phyloP scores from a whole-genome alignment of 2,888 invertebrate genomes.

The Parasteatoda lunata region DNA sequence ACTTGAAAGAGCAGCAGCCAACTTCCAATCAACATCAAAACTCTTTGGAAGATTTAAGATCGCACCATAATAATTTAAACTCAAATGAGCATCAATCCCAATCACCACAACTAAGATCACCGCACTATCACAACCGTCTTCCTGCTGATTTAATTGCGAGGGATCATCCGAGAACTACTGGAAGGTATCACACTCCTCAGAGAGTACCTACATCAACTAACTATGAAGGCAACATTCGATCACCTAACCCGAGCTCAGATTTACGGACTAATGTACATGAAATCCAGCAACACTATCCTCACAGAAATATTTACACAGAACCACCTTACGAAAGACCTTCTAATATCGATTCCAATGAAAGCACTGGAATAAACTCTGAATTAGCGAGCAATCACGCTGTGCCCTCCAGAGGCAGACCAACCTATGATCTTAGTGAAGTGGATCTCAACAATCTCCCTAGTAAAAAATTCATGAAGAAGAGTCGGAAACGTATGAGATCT shows the following conservation, averaged over 20 bases:
- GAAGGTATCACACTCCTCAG: neutral
- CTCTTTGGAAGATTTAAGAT: neutral
- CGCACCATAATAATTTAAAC: neutral
- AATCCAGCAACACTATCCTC: neutral
- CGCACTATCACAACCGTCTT: neutral
- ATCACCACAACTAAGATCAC: neutral
- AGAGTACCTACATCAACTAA: neutral
- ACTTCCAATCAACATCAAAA: neutral
- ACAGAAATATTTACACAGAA: constrained; percentile 1
- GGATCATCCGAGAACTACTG: neutral
- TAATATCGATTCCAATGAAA: neutral
- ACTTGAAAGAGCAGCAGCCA: neutral
- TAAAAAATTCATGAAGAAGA: constrained; percentile 4
- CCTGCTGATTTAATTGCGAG: neutral
- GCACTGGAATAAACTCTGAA: neutral
- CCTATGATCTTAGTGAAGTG: constrained; percentile 19
- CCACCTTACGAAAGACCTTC: neutral
- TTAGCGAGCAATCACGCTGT: neutral
- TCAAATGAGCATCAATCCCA: neutral
- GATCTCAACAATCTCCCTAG: neutral
- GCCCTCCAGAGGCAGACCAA: neutral
- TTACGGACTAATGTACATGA: neutral
- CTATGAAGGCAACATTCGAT: neutral
- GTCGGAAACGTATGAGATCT: constrained; percentile 8
- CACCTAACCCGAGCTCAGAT: neutral